Percentiles rank a stretch among this genome's conserved stretches.
Evolutionary conservation across 53 echinoderm and acorn worm genomes (phyloP).

Genomic region (Apostichopus leukothele): DNA sequence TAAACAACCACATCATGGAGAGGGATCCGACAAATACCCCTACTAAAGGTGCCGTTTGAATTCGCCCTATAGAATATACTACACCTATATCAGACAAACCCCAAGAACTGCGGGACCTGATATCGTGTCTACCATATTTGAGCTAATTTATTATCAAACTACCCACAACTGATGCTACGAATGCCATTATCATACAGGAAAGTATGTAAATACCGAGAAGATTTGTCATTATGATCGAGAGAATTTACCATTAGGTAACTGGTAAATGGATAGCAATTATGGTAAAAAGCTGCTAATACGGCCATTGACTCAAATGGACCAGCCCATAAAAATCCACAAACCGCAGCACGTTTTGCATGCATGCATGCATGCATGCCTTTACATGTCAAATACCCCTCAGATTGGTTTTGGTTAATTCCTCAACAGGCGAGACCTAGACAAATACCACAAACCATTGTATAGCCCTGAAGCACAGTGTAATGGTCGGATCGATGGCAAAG

Average conservation of each 20-base stretch:
- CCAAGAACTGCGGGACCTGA: not conserved
- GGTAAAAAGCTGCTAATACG: not conserved
- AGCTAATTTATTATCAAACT: not conserved
- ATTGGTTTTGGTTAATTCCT: slow-evolving; percentile 28
- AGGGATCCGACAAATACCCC: not conserved
- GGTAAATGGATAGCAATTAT: not conserved
- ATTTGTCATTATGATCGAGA: not conserved
- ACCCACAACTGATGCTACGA: not conserved
- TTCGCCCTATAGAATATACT: not conserved
- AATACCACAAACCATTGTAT: not conserved
- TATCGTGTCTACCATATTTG: not conserved
- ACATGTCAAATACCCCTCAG: slow-evolving; percentile 22
- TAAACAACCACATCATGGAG: not conserved
- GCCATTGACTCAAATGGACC: not conserved
- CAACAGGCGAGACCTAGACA: not conserved
- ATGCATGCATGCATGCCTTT: not conserved
- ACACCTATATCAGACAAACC: not conserved
- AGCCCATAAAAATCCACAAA: slow-evolving; percentile 17
- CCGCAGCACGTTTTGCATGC: not conserved
- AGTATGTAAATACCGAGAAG: not conserved
- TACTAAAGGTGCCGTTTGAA: not conserved
- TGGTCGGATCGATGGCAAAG: too few species aligned
- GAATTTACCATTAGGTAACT: not conserved
- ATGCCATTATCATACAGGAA: not conserved
- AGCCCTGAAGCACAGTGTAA: too few species aligned